These are phyloP conservation scores for Mythimna albipuncta DNA, from an alignment of 2,888 invertebrate species.

Conservation along the genomic window DNA sequence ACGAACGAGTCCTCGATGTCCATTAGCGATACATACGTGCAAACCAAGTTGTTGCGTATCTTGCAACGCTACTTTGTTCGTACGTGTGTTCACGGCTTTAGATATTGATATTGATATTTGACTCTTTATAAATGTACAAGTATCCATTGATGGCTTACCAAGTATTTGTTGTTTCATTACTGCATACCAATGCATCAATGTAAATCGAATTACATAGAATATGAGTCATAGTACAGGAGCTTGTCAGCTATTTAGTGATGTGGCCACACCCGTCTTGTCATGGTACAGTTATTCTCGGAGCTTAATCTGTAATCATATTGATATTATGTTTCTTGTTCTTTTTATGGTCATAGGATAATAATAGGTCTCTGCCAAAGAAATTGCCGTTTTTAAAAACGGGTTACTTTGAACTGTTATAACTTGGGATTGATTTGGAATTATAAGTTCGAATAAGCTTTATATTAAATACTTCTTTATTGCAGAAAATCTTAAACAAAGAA, in stretches of 20 bases:
- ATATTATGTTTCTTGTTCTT: slow-evolving; percentile 24
- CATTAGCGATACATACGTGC: too few relatives aligned
- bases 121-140: neutral
- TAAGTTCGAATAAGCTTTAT: too few relatives aligned
- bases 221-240: slow-evolving; percentile 51
- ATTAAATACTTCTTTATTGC: too few relatives aligned
- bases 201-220: slow-evolving; percentile 18
- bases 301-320: slow-evolving; percentile 33
- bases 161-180: slow-evolving; percentile 10
- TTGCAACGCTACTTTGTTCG: too few relatives aligned
- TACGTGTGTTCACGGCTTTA: too few relatives aligned
- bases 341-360: slow-evolving; percentile 12
- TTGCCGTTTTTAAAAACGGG: too few relatives aligned
- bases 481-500: too few relatives aligned
- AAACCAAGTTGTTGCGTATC: too few relatives aligned
- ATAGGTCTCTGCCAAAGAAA: neutral
- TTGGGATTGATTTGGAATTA: too few relatives aligned
- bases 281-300: slow-evolving; percentile 47
- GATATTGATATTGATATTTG: neutral
- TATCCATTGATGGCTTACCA: slow-evolving; percentile 31
- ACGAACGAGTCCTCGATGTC: too few relatives aligned
- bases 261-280: slow-evolving; percentile 44
- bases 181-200: slow-evolving; percentile 38
- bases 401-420: too few relatives aligned
- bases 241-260: slow-evolving; percentile 35